A percentile compares a stretch with the other conserved stretches of the same genome.
These are phyloP conservation scores for Aleiodes sp. DNA, from an alignment of 1,140 invertebrate genomes.

Conservation along the genomic window DNA sequence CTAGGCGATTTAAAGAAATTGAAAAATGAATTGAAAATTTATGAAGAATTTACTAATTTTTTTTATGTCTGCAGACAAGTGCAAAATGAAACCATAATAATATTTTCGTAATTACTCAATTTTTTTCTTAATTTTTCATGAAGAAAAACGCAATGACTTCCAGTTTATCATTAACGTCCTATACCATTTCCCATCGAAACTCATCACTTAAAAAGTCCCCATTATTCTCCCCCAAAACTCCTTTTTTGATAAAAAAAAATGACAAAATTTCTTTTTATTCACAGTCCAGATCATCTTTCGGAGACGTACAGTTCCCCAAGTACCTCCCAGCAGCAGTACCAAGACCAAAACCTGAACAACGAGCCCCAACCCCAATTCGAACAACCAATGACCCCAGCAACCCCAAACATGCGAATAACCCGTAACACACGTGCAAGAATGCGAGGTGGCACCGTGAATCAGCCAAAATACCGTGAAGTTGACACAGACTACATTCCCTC, in stretches of 20 bases:
- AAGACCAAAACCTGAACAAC: conserved; percentile 48
- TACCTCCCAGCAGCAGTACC: conserved; percentile 57
- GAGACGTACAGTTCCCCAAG: conserved; percentile 58
- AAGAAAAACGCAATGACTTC: too few relatives aligned
- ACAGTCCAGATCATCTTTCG: conserved; percentile 52
- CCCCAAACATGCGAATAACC: conserved; percentile 65
- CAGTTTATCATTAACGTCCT: too few relatives aligned
- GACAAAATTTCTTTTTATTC: conserved; percentile 30
- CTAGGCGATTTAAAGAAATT: too few relatives aligned
- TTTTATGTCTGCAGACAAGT: too few relatives aligned
- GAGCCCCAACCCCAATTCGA: conserved; percentile 56
- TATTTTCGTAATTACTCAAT: too few relatives aligned
- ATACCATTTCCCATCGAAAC: too few relatives aligned
- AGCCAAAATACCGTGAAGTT: conserved; percentile 63
- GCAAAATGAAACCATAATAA: too few relatives aligned
- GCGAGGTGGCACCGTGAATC: conserved; percentile 58
- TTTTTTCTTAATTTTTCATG: too few relatives aligned
- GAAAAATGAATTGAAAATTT: too few relatives aligned
- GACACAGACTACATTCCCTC: conserved; percentile 58
- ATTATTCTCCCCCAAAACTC: not conserved
- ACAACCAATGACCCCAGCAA: conserved; percentile 62
- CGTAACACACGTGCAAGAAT: conserved; percentile 64
- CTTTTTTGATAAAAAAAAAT: not conserved
- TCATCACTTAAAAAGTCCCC: too few relatives aligned
- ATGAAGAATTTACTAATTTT: too few relatives aligned